Evolutionary conservation across 2,113 vertebrate genomes (phyloP), one percentile per base, ranked within the genome.

Genomic region (Tilapia sparmanii): DNA sequence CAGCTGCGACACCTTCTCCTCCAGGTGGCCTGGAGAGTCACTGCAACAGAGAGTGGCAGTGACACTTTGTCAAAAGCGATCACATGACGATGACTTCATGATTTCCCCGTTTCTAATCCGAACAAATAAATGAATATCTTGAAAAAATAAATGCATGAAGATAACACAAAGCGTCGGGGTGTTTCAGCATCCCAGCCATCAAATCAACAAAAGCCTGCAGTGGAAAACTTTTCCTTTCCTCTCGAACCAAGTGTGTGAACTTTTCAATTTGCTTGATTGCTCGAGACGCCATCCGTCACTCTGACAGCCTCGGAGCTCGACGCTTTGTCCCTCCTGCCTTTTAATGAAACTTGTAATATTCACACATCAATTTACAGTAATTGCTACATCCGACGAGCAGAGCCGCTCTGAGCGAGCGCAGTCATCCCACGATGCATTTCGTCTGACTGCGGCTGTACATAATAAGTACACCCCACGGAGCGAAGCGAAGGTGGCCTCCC

Each of bases 1-100:
- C 94, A 98, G 96, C 92, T 97, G 97, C 18, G 96, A 97, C 22
- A 98, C 97, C 93, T 98, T 98, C 90, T 98, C 97, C 2, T 97
- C 97, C 29, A 98, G 94, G 95, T 95, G 96, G 83, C 96, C 92
- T 3, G 96, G 95, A 90, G 96, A 96, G 92, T 96, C 95, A 91
- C 96, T 96, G 94, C 88, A 93, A 91, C 81, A 84, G 33, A 91
- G 59, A 87, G 29, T 84, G 6, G 87, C 86, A 91, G 88, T 68
- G 80, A 71, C 57, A 83, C 83, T 83, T 83, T 5, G 54, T 79
- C 87, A 89, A 81, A 50, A 53, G 83, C 55, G 16, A 68, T 24
- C 4, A 42, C 10, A 81, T 7, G 33, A 13, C 61, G 33, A 66
- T 0, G 26, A 78, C 26, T n/a, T 78, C 71, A 31, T 24, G 26